phyloP scores from a whole-genome alignment of 2,797 vertebrate species.

The Astyanax mexicanus region DNA sequence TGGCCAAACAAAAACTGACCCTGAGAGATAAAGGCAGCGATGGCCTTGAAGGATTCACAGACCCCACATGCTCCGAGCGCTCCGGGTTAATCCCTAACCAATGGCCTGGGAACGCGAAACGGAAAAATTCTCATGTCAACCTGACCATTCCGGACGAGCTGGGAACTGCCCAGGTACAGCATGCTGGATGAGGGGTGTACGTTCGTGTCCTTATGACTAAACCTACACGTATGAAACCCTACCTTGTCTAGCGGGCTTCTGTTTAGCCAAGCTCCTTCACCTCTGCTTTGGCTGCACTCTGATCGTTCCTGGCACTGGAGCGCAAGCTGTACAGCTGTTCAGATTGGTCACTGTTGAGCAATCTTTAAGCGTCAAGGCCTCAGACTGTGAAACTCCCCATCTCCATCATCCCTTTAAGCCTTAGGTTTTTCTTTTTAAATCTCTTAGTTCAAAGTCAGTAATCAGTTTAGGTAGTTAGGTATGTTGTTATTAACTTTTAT shows the following conservation, averaged over 20 bases:
- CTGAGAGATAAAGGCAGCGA: constrained; percentile 57
- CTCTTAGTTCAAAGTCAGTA: neutral
- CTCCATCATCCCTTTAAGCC: neutral
- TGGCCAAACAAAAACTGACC: constrained; percentile 58
- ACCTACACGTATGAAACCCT: neutral
- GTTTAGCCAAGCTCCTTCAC: neutral
- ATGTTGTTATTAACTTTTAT: no score
- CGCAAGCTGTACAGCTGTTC: neutral
- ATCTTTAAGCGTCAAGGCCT: neutral
- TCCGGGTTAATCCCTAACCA: constrained; percentile 59
- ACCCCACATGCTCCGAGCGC: constrained; percentile 46
- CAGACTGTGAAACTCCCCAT: neutral
- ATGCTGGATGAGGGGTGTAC: constrained; percentile 22
- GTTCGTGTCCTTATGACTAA: constrained; percentile 3
- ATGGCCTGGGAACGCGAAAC: constrained; percentile 48
- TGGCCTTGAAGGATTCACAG: constrained; percentile 57
- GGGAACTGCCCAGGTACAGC: constrained; percentile 41
- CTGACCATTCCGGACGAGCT: constrained; percentile 24
- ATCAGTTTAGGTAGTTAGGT: no score
- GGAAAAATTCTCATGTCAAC: constrained; percentile 55
- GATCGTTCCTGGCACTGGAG: neutral
- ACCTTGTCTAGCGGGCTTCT: neutral
- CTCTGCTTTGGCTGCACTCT: neutral
- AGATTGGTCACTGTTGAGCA: neutral
- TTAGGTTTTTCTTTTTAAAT: neutral